These are phyloP conservation scores for Sinonovacula constricta DNA, from an alignment of 1,140 invertebrate species.

Conservation along the genomic window DNA sequence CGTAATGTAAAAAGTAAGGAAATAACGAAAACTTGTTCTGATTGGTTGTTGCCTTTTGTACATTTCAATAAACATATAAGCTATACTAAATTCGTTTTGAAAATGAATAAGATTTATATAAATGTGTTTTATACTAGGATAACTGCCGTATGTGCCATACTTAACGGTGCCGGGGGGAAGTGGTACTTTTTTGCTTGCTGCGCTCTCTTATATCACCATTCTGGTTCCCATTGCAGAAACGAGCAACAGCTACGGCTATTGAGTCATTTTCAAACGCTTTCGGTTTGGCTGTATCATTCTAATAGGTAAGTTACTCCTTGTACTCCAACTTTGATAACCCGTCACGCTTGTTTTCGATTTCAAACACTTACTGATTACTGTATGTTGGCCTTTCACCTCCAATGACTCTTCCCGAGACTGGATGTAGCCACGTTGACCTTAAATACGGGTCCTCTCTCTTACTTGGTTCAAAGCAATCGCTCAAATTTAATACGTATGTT, in stretches of 20 bases:
- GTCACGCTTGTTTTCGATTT: too few relatives aligned
- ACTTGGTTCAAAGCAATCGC: too few relatives aligned
- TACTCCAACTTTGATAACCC: too few relatives aligned
- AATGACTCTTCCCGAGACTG: too few relatives aligned
- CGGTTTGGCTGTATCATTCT: slow-evolving; percentile 65
- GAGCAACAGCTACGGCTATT: slow-evolving; percentile 72
- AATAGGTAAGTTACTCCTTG: too few relatives aligned
- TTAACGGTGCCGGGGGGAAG: slow-evolving; percentile 75
- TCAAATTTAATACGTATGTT: too few relatives aligned
- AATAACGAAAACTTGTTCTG: background rate
- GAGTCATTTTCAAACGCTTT: slow-evolving; percentile 61
- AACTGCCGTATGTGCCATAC: slow-evolving; percentile 58
- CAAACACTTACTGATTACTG: too few relatives aligned
- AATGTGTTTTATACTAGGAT: slow-evolving; percentile 50
- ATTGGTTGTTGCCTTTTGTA: background rate
- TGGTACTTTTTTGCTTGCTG: slow-evolving; percentile 68
- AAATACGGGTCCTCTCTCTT: too few relatives aligned
- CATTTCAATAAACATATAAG: background rate
- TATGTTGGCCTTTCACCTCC: too few relatives aligned
- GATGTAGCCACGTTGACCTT: too few relatives aligned
- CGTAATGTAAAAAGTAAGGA: background rate
- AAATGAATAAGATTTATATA: background rate
- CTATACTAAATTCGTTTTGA: background rate
- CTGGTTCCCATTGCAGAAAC: slow-evolving; percentile 72
- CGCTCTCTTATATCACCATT: slow-evolving; percentile 68